phyloP scores from a whole-genome alignment of 2,113 vertebrate species.

The Prietella phreatophila region DNA sequence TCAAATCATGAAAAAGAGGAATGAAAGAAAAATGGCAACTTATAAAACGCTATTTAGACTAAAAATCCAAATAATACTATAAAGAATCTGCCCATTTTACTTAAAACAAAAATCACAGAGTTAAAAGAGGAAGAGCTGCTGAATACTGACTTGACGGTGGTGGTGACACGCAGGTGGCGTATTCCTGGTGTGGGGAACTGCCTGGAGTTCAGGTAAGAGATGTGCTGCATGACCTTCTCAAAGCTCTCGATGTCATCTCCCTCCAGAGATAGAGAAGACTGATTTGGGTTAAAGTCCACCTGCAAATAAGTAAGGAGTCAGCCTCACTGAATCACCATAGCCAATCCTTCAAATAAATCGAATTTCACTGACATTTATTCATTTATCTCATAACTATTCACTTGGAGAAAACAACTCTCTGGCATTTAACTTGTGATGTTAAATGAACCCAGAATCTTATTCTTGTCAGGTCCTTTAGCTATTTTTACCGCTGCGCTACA shows the following conservation, averaged over 20 bases:
- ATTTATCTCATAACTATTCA: constrained; percentile 14
- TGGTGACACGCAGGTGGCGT: constrained; percentile 84
- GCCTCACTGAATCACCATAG: constrained; percentile 18
- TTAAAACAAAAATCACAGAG: constrained; percentile 16
- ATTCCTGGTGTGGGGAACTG: constrained; percentile 97
- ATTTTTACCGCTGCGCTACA: not conserved
- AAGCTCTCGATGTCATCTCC: constrained; percentile 85
- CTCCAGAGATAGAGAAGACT: constrained; percentile 82
- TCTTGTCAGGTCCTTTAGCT: not conserved
- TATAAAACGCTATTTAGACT: not conserved
- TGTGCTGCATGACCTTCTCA: constrained; percentile 90
- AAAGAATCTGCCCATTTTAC: not conserved
- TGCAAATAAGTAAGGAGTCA: constrained; percentile 55
- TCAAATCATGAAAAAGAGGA: not conserved
- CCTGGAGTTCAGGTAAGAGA: constrained; percentile 91
- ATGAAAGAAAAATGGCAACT: not conserved
- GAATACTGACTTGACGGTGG: constrained; percentile 77
- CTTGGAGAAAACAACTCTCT: not conserved
- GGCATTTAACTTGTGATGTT: not conserved
- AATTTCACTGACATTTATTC: constrained; percentile 8
- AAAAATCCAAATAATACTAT: not conserved
- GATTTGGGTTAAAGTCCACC: constrained; percentile 87
- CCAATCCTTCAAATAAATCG: not conserved
- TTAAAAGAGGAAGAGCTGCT: not conserved
- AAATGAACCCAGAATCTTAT: constrained; percentile 1